Conservation (phyloP, 2,888 invertebrate species). For the Sarcophaga subvicina region DNA sequence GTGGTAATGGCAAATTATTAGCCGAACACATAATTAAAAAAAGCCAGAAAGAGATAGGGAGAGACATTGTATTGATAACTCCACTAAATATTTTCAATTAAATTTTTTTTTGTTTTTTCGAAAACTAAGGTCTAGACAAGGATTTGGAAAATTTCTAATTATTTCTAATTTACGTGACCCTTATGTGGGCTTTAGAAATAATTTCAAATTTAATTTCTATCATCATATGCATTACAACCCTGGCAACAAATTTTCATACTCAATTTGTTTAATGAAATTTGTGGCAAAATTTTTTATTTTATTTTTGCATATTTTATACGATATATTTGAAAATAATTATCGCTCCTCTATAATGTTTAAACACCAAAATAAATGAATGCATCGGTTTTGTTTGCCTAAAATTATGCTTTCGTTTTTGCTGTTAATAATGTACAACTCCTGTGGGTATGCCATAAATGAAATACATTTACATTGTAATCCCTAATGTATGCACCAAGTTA, state of each 20-base stretch:
- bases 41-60: too few relatives aligned
- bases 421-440: not conserved
- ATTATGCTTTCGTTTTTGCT: not conserved
- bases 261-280: slow-evolving; percentile 44
- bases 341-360: not conserved
- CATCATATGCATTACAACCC: not conserved
- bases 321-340: not conserved
- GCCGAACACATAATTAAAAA: too few relatives aligned
- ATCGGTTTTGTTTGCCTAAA: not conserved
- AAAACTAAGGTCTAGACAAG: not conserved
- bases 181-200: too few relatives aligned
- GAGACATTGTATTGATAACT: too few relatives aligned
- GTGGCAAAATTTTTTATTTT: not conserved
- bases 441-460: slow-evolving; percentile 4
- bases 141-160: not conserved
- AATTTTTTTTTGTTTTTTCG: too few relatives aligned
- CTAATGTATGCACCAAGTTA: slow-evolving; percentile 25
- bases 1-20: not conserved
- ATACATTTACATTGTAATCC: slow-evolving; percentile 44
- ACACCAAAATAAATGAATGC: not conserved
- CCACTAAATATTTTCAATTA: too few relatives aligned
- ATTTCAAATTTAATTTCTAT: not conserved
- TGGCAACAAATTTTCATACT: not conserved
- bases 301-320: not conserved
- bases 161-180: not conserved